Percentiles rank a stretch among this genome's conserved stretches.
phyloP scores from a whole-genome alignment of 1,140 invertebrate genomes.

The Formica exsecta region DNA sequence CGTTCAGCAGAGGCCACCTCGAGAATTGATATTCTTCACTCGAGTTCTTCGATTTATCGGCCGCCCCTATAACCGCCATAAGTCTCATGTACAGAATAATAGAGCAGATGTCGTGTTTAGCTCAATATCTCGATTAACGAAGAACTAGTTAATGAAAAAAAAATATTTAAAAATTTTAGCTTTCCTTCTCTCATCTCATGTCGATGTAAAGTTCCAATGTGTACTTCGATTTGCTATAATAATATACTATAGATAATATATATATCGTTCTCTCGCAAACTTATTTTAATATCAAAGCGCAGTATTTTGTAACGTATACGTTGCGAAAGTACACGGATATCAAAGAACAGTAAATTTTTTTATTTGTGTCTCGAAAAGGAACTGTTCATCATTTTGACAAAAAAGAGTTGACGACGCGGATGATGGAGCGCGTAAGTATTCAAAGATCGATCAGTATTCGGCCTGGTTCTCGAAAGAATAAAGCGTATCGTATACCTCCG shows the following conservation, averaged over 20 bases:
- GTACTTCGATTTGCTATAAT: too few species aligned
- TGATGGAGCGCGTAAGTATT: conserved; percentile 69
- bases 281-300: too few species aligned
- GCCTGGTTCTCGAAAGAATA: conserved; percentile 69
- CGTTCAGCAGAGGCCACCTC: conserved; percentile 81
- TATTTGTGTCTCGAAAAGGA: background rate
- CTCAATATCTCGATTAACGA: conserved; percentile 47
- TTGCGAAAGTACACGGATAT: background rate
- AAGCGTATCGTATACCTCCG: background rate
- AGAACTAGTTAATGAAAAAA: background rate
- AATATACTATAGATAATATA: too few species aligned
- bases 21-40: conserved; percentile 81
- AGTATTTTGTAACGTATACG: background rate
- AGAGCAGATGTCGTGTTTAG: conserved; percentile 66
- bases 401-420: conserved; percentile 39
- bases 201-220: too few species aligned
- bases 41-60: conserved; percentile 82
- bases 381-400: conserved; percentile 31
- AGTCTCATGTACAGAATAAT: conserved; percentile 75
- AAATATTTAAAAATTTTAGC: background rate
- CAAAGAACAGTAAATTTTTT: background rate
- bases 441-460: conserved; percentile 75
- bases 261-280: too few species aligned
- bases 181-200: too few species aligned
- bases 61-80: conserved; percentile 78